phyloP scores from a whole-genome alignment of 2,888 invertebrate genomes.

The Philonicus albiceps region DNA sequence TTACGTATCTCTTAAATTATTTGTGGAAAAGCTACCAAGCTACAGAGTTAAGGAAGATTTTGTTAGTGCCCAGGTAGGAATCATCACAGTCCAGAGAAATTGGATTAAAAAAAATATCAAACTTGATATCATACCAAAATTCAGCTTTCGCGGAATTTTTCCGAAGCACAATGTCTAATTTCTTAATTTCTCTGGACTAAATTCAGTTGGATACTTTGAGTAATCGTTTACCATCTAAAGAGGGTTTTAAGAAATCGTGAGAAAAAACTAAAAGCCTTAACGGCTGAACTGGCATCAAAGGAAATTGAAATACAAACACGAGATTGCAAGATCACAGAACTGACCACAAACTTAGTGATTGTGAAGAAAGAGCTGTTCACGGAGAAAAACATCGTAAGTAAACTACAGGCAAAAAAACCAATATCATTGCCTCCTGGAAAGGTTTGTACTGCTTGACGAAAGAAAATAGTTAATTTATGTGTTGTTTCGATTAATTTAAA shows the following conservation, averaged over 20 bases:
- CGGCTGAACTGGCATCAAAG: constrained; percentile 59
- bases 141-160: no score
- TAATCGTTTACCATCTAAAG: background rate
- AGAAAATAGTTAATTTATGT: background rate
- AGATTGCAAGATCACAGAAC: constrained; percentile 56
- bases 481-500: background rate
- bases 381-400: constrained; percentile 6
- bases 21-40: constrained; percentile 54
- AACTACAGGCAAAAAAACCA: background rate
- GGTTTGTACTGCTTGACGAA: background rate
- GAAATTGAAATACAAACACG: constrained; percentile 58
- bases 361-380: constrained; percentile 42
- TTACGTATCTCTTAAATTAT: constrained; percentile 54
- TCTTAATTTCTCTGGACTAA: no score
- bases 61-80: constrained; percentile 53
- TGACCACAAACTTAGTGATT: constrained; percentile 51
- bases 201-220: background rate
- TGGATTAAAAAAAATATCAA: no score
- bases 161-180: no score
- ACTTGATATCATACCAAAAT: no score
- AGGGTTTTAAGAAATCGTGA: constrained; percentile 53
- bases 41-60: constrained; percentile 54
- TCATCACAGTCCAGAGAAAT: no score
- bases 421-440: background rate
- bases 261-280: constrained; percentile 56